phyloP scores from a whole-genome alignment of 1,140 invertebrate genomes.

The Lycorma delicatula region DNA sequence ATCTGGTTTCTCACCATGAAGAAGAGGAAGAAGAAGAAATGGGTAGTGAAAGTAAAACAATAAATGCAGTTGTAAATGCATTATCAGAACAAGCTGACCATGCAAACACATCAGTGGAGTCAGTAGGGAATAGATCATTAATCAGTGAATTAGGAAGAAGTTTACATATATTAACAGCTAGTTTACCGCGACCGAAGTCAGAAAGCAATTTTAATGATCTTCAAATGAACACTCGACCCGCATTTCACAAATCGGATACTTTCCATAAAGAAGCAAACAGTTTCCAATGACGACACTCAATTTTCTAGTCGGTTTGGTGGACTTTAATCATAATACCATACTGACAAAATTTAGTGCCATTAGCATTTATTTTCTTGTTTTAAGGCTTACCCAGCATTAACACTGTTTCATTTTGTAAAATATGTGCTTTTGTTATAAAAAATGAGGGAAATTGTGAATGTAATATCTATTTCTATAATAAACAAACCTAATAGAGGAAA shows the following conservation, averaged over 20 bases:
- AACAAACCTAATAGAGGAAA: no score
- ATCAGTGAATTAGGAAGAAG: constrained; percentile 50
- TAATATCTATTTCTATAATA: no score
- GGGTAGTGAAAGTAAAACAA: constrained; percentile 79
- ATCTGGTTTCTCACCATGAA: constrained; percentile 84
- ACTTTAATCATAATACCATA: no score
- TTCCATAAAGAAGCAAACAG: constrained; percentile 52
- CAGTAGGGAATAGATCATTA: constrained; percentile 42
- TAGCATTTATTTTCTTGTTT: no score
- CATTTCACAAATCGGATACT: constrained; percentile 72
- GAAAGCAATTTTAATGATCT: constrained; percentile 69
- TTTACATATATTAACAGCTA: constrained; percentile 31
- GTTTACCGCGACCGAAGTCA: constrained; percentile 67
- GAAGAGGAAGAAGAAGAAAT: constrained; percentile 53
- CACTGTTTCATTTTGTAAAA: no score
- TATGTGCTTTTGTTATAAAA: no score
- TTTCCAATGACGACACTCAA: constrained; percentile 50
- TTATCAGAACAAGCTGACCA: constrained; percentile 79
- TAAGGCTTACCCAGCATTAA: no score
- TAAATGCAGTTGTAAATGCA: constrained; percentile 84
- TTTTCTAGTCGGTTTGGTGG: constrained; percentile 1
- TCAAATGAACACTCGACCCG: constrained; percentile 44
- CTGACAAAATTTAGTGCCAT: no score
- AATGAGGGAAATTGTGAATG: no score
- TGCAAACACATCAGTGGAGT: constrained; percentile 65